phyloP scores from a whole-genome alignment of 2,113 vertebrate species.

The Crotalus horridus region DNA sequence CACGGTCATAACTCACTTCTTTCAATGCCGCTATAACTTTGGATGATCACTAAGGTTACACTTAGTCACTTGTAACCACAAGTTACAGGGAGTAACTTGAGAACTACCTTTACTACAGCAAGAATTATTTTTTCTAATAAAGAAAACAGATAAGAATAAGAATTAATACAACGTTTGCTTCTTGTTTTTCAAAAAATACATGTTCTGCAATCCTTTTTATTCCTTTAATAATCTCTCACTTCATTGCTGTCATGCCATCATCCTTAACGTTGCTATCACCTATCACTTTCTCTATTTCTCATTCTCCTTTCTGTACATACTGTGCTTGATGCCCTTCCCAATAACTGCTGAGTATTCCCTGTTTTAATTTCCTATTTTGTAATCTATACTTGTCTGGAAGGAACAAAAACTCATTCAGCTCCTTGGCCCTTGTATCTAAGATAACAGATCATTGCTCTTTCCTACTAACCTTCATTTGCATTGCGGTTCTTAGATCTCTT shows the following conservation, averaged over 20 bases:
- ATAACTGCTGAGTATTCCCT: background rate
- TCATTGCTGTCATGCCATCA: background rate
- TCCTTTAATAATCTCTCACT: background rate
- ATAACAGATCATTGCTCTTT: background rate
- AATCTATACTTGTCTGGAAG: background rate
- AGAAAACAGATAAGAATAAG: background rate
- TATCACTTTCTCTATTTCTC: background rate
- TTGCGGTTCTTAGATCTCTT: background rate
- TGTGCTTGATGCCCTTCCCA: background rate
- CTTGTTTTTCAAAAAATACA: background rate
- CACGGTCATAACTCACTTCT: background rate
- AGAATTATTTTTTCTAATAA: constrained; percentile 28
- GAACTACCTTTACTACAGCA: background rate
- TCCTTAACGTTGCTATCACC: background rate
- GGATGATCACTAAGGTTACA: too few species aligned
- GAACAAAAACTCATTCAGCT: background rate
- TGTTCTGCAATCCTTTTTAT: background rate
- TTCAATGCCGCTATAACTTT: background rate
- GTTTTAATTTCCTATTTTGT: background rate
- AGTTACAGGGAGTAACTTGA: background rate
- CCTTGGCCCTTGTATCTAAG: background rate
- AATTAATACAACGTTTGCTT: background rate
- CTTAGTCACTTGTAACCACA: too few species aligned
- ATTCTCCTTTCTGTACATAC: background rate
- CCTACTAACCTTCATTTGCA: background rate